phyloP scores from a whole-genome alignment of 2,888 invertebrate genomes.

The Himalopsyche japonica region DNA sequence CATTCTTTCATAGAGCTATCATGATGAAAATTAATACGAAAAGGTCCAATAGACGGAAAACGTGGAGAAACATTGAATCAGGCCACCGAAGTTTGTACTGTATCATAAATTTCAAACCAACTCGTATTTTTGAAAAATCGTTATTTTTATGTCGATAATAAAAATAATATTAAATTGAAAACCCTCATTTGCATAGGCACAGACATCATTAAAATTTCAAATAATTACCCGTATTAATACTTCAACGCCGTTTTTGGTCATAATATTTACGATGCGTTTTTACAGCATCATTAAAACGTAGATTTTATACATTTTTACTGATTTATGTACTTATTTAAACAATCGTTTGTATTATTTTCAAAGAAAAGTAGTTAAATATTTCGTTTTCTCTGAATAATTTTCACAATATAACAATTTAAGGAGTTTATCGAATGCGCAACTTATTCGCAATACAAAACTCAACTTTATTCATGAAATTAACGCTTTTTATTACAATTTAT shows the following conservation, averaged over 20 bases:
- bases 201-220: not conserved
- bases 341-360: not conserved
- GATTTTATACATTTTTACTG: not conserved
- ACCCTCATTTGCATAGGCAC: not conserved
- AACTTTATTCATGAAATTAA: too few relatives aligned
- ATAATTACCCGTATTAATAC: not conserved
- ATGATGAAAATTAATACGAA: too few relatives aligned
- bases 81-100: too few relatives aligned
- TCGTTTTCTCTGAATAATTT: not conserved
- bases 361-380: not conserved
- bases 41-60: too few relatives aligned
- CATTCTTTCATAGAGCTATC: too few relatives aligned
- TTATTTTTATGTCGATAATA: not conserved
- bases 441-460: too few relatives aligned
- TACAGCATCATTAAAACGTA: not conserved
- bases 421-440: too few relatives aligned
- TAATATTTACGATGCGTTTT: not conserved
- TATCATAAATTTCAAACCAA: not conserved
- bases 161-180: not conserved
- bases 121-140: not conserved
- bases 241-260: not conserved
- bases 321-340: not conserved
- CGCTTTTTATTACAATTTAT: too few relatives aligned
- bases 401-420: too few relatives aligned
- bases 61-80: too few relatives aligned